phyloP scores from a whole-genome alignment of 2,113 vertebrate species.

The Mormyrus iriodes region DNA sequence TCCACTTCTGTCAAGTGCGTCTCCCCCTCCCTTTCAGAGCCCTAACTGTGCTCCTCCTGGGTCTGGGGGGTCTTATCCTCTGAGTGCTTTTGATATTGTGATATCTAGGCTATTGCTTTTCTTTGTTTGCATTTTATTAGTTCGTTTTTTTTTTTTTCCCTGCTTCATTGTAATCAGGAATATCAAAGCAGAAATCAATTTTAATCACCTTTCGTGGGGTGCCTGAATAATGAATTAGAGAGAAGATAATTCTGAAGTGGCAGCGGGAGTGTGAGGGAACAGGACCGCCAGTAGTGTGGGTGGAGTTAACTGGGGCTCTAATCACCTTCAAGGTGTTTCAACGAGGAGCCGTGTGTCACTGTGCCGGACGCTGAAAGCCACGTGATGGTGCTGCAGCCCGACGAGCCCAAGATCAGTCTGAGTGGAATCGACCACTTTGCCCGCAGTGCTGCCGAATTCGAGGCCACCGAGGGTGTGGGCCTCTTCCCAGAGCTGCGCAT shows the following conservation, averaged over 20 bases:
- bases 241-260: not conserved
- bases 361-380: conserved; percentile 80
- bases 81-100: not conserved
- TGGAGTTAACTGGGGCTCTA: not conserved
- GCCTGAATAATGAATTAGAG: not conserved
- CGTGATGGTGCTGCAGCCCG: conserved; percentile 89
- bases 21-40: not conserved
- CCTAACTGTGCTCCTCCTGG: not conserved
- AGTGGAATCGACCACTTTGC: conserved; percentile 94
- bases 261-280: not conserved
- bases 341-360: conserved; percentile 73
- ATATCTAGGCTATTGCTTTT: not conserved
- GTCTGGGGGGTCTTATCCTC: not conserved
- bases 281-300: not conserved
- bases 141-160: not conserved
- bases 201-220: not conserved
- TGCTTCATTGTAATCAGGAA: not conserved
- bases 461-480: conserved; percentile 77
- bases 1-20: conserved; percentile 75
- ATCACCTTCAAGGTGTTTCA: conserved; percentile 69
- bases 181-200: not conserved
- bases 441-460: conserved; percentile 87
- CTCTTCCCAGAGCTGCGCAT: conserved; percentile 92
- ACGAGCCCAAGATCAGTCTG: conserved; percentile 93
- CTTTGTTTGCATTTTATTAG: not conserved